Evolutionary conservation across 2,888 invertebrate genomes (phyloP).

Genomic region (Psococerastis gibbosa): DNA sequence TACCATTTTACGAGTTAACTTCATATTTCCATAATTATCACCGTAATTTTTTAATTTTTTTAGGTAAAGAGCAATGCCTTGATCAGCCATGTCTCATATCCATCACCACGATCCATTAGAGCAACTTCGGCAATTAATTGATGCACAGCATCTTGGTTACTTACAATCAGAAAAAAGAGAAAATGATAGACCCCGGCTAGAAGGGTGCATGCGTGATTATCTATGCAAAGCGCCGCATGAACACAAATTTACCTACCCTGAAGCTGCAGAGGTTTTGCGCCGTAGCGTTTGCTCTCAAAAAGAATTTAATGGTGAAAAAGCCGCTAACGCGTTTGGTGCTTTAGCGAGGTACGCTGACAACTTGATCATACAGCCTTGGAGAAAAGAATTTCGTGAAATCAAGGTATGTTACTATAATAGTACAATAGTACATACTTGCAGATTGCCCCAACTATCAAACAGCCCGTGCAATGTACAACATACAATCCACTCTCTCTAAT

Average conservation of each 20-base stretch:
- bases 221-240: conserved; percentile 58
- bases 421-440: too few relatives aligned
- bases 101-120: conserved; percentile 32
- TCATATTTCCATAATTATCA: too few relatives aligned
- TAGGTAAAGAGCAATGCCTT: too few relatives aligned
- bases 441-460: too few relatives aligned
- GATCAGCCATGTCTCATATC: conserved; percentile 14
- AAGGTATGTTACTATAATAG: conserved; percentile 35
- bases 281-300: conserved; percentile 46
- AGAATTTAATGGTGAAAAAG: conserved; percentile 64
- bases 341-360: conserved; percentile 73
- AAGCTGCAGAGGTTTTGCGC: conserved; percentile 56
- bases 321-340: conserved; percentile 66
- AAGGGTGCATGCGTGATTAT: conserved; percentile 62
- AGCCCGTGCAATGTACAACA: too few relatives aligned
- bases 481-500: too few relatives aligned
- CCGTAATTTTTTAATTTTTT: too few relatives aligned
- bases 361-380: conserved; percentile 70
- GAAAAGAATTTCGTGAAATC: conserved; percentile 64
- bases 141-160: conserved; percentile 57
- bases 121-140: conserved; percentile 52
- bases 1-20: too few relatives aligned
- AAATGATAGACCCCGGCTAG: conserved; percentile 52
- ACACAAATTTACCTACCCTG: conserved; percentile 55
- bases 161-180: conserved; percentile 60